Base-by-base conservation (phyloP, 2,888 invertebrate genomes). In the Ecliptopera silaceata region DNA sequence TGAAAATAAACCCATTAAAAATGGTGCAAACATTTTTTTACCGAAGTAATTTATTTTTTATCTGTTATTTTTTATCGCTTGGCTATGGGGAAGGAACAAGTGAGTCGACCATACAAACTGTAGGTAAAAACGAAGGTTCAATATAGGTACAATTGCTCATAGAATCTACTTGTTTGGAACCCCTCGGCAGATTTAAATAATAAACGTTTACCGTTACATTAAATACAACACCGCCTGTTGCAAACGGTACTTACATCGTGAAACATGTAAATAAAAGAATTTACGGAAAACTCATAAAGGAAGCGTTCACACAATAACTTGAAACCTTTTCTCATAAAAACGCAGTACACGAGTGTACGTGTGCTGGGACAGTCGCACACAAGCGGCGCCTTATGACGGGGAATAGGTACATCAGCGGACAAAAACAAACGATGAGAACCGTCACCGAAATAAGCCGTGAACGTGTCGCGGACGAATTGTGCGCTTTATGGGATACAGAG, bases 371-470 rank as follows among this genome's bases (percentile, higher is more conserved):
- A 26, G 26, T 26, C 47, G 59, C 49, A 44, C 48, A 58, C 56
- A 64, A 67, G 69, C 59, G 68, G 57, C 62, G 68, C 69, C 69
- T 68, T 74, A 71, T 74, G 74, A 71, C 69, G 66, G 67, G 65
- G 58, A 70, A 70, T n/a, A n/a, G n/a, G 73, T 74, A 68, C 68
- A 72, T 75, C 71, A 71, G 60, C 71, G 32, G 32, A 42, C 42
- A 69, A 74, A 74, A 74, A 75, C 72, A 75, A 78, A 72, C 68
- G 74, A 70, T 56, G 66, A 70, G 63, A 51, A 38, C 61, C 66
- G 66, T 42, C 61, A 49, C 55, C 50, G 42, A 61, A 65, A 65
- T 61, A 65, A 66, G 68, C 63, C 69, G 64, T 67, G 66, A 64
- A 55, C 65, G 63, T 48, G 61, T 59, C 51, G 55, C 39, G 31